Percentiles rank a stretch among this genome's conserved stretches.
Conservation (phyloP, 2,888 invertebrate genomes). For the Shargacucullia verbasci region DNA sequence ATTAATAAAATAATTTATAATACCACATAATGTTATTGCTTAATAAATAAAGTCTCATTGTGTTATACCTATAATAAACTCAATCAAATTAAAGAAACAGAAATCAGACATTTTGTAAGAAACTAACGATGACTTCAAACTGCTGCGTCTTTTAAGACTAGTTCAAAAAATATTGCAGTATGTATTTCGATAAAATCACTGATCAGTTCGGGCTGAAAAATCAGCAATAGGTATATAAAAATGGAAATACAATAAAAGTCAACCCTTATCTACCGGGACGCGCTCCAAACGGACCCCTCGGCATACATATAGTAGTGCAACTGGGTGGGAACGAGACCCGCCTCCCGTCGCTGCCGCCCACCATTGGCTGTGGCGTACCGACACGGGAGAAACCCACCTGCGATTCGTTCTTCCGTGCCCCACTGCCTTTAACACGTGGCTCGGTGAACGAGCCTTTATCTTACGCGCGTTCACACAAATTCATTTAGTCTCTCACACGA, state of each 20-base stretch:
- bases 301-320: conserved; percentile 70
- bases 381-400: conserved; percentile 68
- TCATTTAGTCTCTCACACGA: conserved; percentile 85
- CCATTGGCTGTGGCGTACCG: conserved; percentile 71
- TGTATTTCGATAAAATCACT: neutral
- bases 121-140: conserved; percentile 6
- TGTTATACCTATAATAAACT: too few species aligned
- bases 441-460: conserved; percentile 79
- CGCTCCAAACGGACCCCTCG: conserved; percentile 63
- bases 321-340: conserved; percentile 75
- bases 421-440: conserved; percentile 77
- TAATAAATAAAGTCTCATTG: too few species aligned
- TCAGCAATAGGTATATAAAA: conserved; percentile 40
- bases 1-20: conserved; percentile 16
- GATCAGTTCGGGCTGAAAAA: conserved; percentile 1
- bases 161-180: conserved; percentile 1
- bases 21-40: too few species aligned
- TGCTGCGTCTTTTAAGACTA: conserved; percentile 16
- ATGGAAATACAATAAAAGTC: conserved; percentile 61
- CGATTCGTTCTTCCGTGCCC: conserved; percentile 75
- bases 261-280: conserved; percentile 72
- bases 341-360: conserved; percentile 67
- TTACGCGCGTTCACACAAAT: conserved; percentile 81
- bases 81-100: too few species aligned
- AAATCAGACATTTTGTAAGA: conserved; percentile 10